These are phyloP conservation scores for Mixornis gularis DNA, from an alignment of 2,113 vertebrate genomes.

Conservation along the genomic window DNA sequence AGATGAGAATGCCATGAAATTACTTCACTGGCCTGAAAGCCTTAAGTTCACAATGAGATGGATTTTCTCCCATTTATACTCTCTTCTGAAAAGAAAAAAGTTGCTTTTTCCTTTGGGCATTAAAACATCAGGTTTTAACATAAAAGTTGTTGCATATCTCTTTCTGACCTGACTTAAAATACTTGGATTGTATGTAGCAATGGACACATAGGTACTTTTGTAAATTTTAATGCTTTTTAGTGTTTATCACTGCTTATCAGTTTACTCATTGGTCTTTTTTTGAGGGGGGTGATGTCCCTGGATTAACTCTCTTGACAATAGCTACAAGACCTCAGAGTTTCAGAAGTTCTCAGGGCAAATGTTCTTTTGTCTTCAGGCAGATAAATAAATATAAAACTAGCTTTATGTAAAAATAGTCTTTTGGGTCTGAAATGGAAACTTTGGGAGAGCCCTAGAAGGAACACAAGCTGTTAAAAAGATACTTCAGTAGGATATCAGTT, in stretches of 20 bases:
- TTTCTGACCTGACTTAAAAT: not conserved
- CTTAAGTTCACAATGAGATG: not conserved
- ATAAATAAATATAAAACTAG: not conserved
- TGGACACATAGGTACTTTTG: not conserved
- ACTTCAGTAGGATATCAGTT: not conserved
- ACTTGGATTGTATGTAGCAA: not conserved
- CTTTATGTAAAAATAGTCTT: not conserved
- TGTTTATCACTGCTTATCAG: not conserved
- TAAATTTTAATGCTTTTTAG: not conserved
- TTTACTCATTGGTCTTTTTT: not conserved
- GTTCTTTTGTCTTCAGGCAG: not conserved
- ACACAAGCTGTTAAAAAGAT: not conserved
- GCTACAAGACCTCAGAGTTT: not conserved
- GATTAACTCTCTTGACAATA: not conserved
- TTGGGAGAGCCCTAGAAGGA: not conserved
- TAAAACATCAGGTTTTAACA: not conserved
- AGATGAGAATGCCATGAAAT: not conserved
- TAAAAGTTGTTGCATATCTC: not conserved
- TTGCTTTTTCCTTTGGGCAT: not conserved
- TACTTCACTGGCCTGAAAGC: not conserved
- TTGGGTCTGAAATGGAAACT: not conserved
- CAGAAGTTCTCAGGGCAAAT: not conserved
- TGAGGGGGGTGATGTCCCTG: not conserved
- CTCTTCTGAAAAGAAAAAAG: not conserved
- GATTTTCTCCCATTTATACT: not conserved